Evolutionary conservation across 2,797 vertebrate species (phyloP).

Genomic region (Setipinna tenuifilis): DNA sequence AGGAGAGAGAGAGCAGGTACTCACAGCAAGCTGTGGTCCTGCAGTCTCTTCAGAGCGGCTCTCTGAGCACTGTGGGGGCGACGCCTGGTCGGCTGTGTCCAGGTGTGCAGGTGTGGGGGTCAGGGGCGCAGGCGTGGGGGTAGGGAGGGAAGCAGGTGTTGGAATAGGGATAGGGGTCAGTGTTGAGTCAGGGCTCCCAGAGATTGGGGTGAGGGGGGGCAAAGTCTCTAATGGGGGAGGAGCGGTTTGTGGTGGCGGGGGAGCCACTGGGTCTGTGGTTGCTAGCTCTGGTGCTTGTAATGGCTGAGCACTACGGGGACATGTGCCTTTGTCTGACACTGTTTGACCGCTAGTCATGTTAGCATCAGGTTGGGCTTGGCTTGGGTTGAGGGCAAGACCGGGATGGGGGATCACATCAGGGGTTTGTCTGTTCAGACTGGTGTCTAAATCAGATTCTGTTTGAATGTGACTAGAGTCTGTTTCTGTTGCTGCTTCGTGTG

Average conservation of each 20-base stretch:
- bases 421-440: background rate
- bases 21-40: constrained; percentile 59
- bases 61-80: constrained; percentile 34
- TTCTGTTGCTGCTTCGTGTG: background rate
- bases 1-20: constrained; percentile 49
- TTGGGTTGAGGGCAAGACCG: background rate
- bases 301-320: too few species aligned
- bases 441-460: background rate
- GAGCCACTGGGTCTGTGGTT: too few species aligned
- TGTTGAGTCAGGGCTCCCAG: background rate
- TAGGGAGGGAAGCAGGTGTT: background rate
- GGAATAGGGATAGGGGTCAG: background rate
- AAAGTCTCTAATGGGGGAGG: background rate
- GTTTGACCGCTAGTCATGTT: background rate
- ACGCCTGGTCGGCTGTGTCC: constrained; percentile 18
- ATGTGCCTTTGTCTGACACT: background rate
- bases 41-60: constrained; percentile 40
- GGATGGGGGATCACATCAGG: background rate
- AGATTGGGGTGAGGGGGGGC: background rate
- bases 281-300: too few species aligned
- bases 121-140: background rate
- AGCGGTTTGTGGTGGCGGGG: too few species aligned
- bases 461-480: background rate
- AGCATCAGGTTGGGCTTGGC: too few species aligned
- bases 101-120: background rate